Conservation (phyloP, 2,113 vertebrate genomes). For the Proteles cristata region DNA sequence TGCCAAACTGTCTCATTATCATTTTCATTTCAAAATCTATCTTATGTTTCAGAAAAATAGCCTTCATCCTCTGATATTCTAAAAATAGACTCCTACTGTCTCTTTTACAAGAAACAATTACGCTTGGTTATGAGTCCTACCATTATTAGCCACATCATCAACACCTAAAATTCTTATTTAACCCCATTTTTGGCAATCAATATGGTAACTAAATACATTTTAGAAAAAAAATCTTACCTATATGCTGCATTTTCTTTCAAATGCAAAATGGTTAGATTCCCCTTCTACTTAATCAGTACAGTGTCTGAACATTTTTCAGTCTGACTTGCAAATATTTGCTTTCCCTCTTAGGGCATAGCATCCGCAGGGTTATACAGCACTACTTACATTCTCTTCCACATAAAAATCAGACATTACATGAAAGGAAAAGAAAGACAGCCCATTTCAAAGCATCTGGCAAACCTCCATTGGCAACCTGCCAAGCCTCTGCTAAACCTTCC, state of each 20-base stretch:
- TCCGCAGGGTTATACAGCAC: constrained; percentile 85
- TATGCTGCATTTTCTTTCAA: constrained; percentile 87
- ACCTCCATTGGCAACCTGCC: constrained; percentile 89
- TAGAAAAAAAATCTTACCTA: constrained; percentile 86
- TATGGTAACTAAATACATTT: constrained; percentile 60
- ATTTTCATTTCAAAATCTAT: constrained; percentile 76
- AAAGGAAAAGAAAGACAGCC: constrained; percentile 89
- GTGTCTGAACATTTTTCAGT: constrained; percentile 84
- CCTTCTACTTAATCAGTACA: constrained; percentile 86
- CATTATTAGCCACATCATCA: constrained; percentile 65
- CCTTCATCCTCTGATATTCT: constrained; percentile 75
- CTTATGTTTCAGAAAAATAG: constrained; percentile 80
- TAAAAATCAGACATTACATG: constrained; percentile 86
- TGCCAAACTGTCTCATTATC: constrained; percentile 58
- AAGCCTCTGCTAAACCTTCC: constrained; percentile 89
- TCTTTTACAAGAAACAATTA: constrained; percentile 80
- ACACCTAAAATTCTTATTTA: constrained; percentile 72
- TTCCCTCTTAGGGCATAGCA: constrained; percentile 81
- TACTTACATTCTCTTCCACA: constrained; percentile 88
- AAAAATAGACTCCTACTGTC: constrained; percentile 84
- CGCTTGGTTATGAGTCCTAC: constrained; percentile 69
- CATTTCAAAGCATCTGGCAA: constrained; percentile 89
- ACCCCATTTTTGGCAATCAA: constrained; percentile 59
- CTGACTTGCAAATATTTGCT: constrained; percentile 84
- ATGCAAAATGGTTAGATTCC: constrained; percentile 85